Percentiles rank a stretch among this genome's conserved stretches.
Evolutionary conservation across 2,113 vertebrate species (phyloP).

Genomic region (Entomyzon cyanotis): DNA sequence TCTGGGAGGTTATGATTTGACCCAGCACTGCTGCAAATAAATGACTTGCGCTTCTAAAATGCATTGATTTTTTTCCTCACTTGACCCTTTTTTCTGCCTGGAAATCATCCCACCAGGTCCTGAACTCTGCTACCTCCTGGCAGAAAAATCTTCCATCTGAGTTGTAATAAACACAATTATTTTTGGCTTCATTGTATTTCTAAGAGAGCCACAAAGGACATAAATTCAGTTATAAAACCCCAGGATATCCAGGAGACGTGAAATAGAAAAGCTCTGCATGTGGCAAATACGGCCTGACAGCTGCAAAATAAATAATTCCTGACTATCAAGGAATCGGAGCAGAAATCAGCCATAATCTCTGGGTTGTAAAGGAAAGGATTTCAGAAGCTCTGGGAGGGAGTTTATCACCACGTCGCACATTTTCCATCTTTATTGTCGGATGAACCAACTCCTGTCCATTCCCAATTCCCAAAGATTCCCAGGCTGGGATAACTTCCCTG

Average conservation of each 20-base stretch:
- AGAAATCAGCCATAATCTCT: conserved; percentile 12
- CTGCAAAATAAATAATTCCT: conserved; percentile 44
- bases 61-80: background rate
- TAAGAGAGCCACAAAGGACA: background rate
- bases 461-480: background rate
- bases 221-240: conserved; percentile 30
- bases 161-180: background rate
- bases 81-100: background rate
- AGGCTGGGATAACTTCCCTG: background rate
- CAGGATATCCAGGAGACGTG: background rate
- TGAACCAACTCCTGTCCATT: background rate
- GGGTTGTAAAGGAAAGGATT: background rate
- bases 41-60: background rate
- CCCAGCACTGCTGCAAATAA: background rate
- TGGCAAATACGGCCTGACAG: conserved; percentile 30
- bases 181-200: background rate
- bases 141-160: background rate
- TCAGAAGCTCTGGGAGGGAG: background rate
- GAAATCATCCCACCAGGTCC: background rate
- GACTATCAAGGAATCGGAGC: conserved; percentile 33
- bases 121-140: background rate
- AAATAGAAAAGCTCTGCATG: background rate
- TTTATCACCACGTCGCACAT: conserved; percentile 8
- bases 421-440: background rate
- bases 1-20: background rate